phyloP scores from a whole-genome alignment of 2,797 vertebrate species.

The Fringilla coelebs region DNA sequence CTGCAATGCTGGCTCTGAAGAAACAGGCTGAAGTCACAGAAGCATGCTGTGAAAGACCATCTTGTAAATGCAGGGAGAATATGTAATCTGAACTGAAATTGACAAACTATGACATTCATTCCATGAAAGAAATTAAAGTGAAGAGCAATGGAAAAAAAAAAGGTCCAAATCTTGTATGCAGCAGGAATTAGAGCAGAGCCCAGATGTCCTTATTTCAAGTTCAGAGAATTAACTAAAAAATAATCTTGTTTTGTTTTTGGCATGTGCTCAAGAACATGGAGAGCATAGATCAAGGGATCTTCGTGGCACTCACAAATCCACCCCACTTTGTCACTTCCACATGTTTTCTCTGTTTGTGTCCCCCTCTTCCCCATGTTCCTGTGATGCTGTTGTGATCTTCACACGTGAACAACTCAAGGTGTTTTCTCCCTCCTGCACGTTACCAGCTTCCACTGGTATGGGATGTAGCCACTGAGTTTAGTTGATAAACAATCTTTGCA shows the following conservation, averaged over 20 bases:
- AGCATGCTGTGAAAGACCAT: neutral
- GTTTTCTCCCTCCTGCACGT: neutral
- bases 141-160: neutral
- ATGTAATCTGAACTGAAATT: neutral
- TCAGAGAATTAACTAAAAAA: neutral
- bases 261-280: neutral
- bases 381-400: neutral
- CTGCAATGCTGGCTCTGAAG: neutral
- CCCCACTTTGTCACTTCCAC: neutral
- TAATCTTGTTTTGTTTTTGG: neutral
- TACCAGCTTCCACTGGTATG: neutral
- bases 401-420: neutral
- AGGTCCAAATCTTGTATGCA: neutral
- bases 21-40: neutral
- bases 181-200: neutral
- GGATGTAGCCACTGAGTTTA: neutral
- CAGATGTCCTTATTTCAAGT: neutral
- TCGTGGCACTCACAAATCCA: neutral
- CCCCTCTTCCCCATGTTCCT: accelerated
- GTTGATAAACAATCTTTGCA: neutral
- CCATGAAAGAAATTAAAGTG: neutral
- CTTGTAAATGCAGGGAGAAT: neutral
- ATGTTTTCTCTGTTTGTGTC: neutral
- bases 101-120: neutral
- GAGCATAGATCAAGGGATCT: neutral